Percentiles rank a stretch among this genome's conserved stretches.
These are phyloP conservation scores for Pollenia labialis DNA, from an alignment of 2,888 invertebrate genomes.

Conservation along the genomic window DNA sequence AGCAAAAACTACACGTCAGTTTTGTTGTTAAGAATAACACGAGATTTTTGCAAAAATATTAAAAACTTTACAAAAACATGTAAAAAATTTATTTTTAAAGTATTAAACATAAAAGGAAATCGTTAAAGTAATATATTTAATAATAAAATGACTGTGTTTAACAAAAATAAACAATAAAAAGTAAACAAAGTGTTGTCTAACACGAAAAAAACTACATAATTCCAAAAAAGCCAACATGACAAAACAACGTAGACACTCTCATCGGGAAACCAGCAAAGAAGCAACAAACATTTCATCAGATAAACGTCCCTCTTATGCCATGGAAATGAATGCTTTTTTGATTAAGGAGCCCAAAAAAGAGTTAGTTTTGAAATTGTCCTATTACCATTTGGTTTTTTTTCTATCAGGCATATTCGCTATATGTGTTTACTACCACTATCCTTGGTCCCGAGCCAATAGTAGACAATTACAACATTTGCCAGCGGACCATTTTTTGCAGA, in stretches of 20 bases:
- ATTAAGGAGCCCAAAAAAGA: slow-evolving; percentile 52
- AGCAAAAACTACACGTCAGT: slow-evolving; percentile 56
- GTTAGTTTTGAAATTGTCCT: slow-evolving; percentile 62
- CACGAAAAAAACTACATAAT: background rate
- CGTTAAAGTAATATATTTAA: background rate
- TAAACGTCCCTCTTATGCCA: slow-evolving; percentile 57
- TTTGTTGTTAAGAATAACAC: slow-evolving; percentile 11
- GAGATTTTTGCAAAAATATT: slow-evolving; percentile 1
- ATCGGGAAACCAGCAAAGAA: slow-evolving; percentile 36
- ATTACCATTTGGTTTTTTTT: slow-evolving; percentile 76
- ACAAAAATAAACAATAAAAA: background rate
- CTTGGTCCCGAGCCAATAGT: slow-evolving; percentile 25
- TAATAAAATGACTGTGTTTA: background rate
- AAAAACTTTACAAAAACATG: background rate
- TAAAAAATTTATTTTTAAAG: background rate
- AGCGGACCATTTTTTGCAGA: slow-evolving; percentile 80
- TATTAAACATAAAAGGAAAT: slow-evolving; percentile 7
- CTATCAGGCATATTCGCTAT: slow-evolving; percentile 79
- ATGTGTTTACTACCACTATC: slow-evolving; percentile 76
- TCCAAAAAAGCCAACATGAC: slow-evolving; percentile 58
- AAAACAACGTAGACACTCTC: slow-evolving; percentile 63
- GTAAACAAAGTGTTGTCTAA: background rate
- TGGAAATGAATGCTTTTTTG: slow-evolving; percentile 59
- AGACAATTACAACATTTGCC: slow-evolving; percentile 81
- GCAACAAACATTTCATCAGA: slow-evolving; percentile 17